These are phyloP conservation scores for Proctacanthus coquilletti DNA, from an alignment of 1,140 invertebrate species.

Conservation along the genomic window DNA sequence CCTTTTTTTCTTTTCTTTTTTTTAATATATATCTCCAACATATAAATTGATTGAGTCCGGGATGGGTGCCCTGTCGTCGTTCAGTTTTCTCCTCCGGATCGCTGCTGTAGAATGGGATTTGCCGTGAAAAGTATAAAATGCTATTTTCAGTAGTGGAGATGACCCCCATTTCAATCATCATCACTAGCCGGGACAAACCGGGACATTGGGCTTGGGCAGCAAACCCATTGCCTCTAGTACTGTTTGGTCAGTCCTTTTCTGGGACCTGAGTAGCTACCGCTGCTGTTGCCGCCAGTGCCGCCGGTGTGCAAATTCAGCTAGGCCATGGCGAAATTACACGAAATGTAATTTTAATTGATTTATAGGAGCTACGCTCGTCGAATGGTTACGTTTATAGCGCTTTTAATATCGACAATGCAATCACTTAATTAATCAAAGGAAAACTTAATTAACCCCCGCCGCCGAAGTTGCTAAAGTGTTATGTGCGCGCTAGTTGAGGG, in stretches of 20 bases:
- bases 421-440: constrained; percentile 1
- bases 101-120: too few relatives aligned
- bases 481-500: not conserved
- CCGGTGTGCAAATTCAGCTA: not conserved
- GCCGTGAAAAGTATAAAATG: too few relatives aligned
- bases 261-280: not conserved
- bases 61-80: constrained; percentile 3
- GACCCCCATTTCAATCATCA: not conserved
- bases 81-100: constrained; percentile 10
- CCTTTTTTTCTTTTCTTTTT: constrained; percentile 1
- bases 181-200: not conserved
- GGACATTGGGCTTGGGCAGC: not conserved
- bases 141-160: not conserved
- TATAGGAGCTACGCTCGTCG: not conserved
- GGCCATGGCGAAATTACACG: not conserved
- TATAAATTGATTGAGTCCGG: not conserved
- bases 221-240: not conserved
- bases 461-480: not conserved
- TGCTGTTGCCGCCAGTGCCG: not conserved
- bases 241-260: not conserved
- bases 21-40: not conserved
- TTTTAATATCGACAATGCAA: constrained; percentile 1
- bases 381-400: not conserved
- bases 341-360: constrained; percentile 1
- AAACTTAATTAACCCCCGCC: constrained; percentile 1